Percentiles rank a stretch among this genome's conserved stretches.
Conservation (phyloP, 1,140 invertebrate genomes). For the Tribolium castaneum region DNA sequence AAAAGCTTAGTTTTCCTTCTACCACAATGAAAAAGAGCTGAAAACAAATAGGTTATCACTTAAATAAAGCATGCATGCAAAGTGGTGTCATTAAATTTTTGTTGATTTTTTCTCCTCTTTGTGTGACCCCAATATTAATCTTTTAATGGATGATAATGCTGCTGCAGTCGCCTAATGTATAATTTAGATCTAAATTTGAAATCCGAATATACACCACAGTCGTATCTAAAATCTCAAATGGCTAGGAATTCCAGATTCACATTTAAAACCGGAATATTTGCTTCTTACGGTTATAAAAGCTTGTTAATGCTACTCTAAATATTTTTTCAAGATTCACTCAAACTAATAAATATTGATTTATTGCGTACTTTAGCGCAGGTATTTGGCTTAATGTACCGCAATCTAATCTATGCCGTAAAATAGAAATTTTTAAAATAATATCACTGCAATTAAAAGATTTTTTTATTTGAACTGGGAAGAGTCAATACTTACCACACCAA, state of each 20-base stretch:
- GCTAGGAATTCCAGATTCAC: not conserved
- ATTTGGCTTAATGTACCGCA: not conserved
- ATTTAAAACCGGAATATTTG: not conserved
- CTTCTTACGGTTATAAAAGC: not conserved
- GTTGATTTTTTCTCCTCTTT: not conserved
- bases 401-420: not conserved
- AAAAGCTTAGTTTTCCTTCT: too few species aligned
- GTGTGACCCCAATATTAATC: not conserved
- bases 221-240: not conserved
- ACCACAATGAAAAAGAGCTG: too few species aligned
- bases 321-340: not conserved
- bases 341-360: not conserved
- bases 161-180: not conserved
- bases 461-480: not conserved
- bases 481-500: not conserved
- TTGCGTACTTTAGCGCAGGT: not conserved
- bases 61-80: not conserved
- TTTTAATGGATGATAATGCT: not conserved
- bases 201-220: not conserved
- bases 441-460: not conserved
- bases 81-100: not conserved
- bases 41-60: not conserved
- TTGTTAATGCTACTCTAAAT: not conserved
- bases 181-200: not conserved
- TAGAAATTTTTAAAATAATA: not conserved